Percentiles rank a stretch among this genome's conserved stretches.
These are phyloP conservation scores for Palaemon carinicauda DNA, from an alignment of 1,140 invertebrate genomes.

Conservation along the genomic window DNA sequence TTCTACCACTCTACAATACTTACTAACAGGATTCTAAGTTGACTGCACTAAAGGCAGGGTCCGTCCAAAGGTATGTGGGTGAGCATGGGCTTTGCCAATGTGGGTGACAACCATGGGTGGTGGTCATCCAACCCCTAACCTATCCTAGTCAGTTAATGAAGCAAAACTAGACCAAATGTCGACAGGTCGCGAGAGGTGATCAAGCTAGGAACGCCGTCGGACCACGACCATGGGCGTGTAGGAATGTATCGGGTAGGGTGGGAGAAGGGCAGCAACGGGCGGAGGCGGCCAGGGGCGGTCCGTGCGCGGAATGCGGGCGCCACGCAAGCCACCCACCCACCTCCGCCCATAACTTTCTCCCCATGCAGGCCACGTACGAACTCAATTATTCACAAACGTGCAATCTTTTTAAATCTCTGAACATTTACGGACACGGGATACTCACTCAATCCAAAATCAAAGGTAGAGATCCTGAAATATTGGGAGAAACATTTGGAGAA, in stretches of 20 bases:
- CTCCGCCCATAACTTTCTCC: slow-evolving; percentile 39
- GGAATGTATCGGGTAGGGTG: neutral
- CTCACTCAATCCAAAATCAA: slow-evolving; percentile 42
- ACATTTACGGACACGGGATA: neutral
- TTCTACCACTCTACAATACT: no score
- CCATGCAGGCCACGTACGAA: neutral
- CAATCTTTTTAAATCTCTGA: neutral
- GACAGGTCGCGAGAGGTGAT: neutral
- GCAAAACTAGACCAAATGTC: neutral
- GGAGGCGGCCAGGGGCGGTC: neutral
- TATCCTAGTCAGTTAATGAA: no score
- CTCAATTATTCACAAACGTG: no score
- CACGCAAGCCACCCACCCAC: slow-evolving; percentile 44
- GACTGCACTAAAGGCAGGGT: no score
- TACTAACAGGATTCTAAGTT: no score
- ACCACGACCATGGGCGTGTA: neutral
- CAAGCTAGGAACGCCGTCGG: neutral
- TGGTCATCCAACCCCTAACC: no score
- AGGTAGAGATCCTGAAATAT: slow-evolving; percentile 22
- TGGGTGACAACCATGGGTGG: no score
- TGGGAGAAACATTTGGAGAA: slow-evolving; percentile 48
- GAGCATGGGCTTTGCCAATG: no score
- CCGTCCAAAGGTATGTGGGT: no score
- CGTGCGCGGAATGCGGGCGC: slow-evolving; percentile 57
- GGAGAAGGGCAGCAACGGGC: neutral